Evolutionary conservation across 2,113 vertebrate genomes (phyloP).

Genomic region (Microtus oregoni): DNA sequence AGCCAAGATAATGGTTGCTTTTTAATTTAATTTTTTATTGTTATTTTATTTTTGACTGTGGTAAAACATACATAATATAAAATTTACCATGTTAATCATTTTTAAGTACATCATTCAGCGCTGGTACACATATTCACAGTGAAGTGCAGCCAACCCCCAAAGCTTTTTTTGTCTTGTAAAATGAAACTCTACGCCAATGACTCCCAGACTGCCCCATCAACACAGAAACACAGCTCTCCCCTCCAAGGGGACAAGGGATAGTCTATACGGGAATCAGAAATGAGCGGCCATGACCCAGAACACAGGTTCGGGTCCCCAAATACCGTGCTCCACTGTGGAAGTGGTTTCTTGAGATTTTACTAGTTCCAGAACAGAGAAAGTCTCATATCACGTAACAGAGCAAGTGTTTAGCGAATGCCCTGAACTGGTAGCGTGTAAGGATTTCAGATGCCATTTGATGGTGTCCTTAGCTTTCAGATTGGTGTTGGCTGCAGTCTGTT

Average conservation of each 20-base stretch:
- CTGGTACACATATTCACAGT: not conserved
- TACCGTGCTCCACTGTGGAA: not conserved
- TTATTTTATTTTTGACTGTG: constrained; percentile 54
- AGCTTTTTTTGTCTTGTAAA: not conserved
- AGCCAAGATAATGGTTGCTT: constrained; percentile 29
- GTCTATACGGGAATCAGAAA: not conserved
- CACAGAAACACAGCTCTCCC: not conserved
- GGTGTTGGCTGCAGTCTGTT: not conserved
- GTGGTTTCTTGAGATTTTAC: not conserved
- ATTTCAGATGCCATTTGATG: not conserved
- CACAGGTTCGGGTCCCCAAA: not conserved
- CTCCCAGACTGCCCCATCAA: not conserved
- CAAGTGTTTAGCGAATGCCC: not conserved
- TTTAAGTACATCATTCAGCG: not conserved
- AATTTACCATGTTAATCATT: constrained; percentile 41
- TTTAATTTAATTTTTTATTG: constrained; percentile 54
- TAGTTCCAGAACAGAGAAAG: not conserved
- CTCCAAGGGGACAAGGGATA: not conserved
- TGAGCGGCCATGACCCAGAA: not conserved
- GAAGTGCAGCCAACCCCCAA: not conserved
- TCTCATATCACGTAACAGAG: not conserved
- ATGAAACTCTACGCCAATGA: not conserved
- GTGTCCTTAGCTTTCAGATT: not conserved
- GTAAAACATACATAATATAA: constrained; percentile 38
- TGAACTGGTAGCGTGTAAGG: too few species aligned